Conservation (phyloP, 2,888 invertebrate genomes). For the Dermolepida albohirtum region DNA sequence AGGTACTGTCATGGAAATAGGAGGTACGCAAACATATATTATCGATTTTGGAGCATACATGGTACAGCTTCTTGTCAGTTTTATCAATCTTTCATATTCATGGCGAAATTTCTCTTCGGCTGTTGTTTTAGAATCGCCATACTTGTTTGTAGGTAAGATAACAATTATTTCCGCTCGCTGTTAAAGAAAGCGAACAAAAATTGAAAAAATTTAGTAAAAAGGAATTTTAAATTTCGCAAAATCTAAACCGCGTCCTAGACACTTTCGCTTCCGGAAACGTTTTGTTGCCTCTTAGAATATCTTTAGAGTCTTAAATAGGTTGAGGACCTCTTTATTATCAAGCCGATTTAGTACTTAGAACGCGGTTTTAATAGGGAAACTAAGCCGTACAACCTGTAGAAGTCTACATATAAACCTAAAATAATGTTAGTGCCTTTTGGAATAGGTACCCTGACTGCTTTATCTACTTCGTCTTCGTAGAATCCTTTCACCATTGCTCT, state of each 20-base stretch:
- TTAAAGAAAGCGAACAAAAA: too few relatives aligned
- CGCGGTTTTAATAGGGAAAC: too few relatives aligned
- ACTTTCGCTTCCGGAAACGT: too few relatives aligned
- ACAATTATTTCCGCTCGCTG: conserved; percentile 61
- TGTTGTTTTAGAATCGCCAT: conserved; percentile 46
- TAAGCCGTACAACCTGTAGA: too few relatives aligned
- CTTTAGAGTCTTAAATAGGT: too few relatives aligned
- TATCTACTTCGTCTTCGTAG: conserved; percentile 50
- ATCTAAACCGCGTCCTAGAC: too few relatives aligned
- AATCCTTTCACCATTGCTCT: conserved; percentile 55
- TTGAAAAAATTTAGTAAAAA: too few relatives aligned
- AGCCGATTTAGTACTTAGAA: too few relatives aligned
- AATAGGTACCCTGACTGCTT: conserved; percentile 56
- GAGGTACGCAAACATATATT: conserved; percentile 67
- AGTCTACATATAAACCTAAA: too few relatives aligned
- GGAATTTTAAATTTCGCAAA: too few relatives aligned
- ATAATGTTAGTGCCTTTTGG: not conserved
- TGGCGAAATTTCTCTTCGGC: conserved; percentile 53
- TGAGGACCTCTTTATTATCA: too few relatives aligned
- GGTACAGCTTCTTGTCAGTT: conserved; percentile 66
- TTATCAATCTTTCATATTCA: conserved; percentile 57
- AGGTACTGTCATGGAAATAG: conserved; percentile 70
- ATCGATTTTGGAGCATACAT: conserved; percentile 69
- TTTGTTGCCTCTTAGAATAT: too few relatives aligned
- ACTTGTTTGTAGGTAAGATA: conserved; percentile 53